Evolutionary conservation across 64 coral and sea anemone genomes (phyloP).

Genomic region (Dendrophyllia cribrosa): DNA sequence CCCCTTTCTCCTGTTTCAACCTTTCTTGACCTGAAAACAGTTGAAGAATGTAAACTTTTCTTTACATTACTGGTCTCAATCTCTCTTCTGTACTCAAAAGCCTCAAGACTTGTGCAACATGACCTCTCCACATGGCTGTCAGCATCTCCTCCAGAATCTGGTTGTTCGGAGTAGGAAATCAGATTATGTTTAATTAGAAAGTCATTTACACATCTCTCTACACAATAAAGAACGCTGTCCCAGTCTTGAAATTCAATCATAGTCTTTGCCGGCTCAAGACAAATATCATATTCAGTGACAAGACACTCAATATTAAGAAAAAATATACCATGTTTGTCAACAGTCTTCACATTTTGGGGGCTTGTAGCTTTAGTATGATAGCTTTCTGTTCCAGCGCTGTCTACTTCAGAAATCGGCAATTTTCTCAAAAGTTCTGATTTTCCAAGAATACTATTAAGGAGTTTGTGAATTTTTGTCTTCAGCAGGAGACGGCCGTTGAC

Average conservation of each 20-base stretch:
- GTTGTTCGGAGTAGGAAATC: background rate
- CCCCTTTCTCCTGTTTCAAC: background rate
- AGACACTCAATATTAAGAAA: slow-evolving; percentile 81
- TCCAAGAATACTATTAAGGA: slow-evolving; percentile 70
- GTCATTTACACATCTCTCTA: slow-evolving; percentile 71
- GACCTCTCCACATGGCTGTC: background rate
- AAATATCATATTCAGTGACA: slow-evolving; percentile 85
- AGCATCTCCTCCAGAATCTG: slow-evolving; percentile 16
- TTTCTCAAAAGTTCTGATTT: slow-evolving; percentile 72
- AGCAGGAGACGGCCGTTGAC: slow-evolving; percentile 85
- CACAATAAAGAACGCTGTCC: slow-evolving; percentile 74
- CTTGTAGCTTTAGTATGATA: slow-evolving; percentile 29
- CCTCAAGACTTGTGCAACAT: background rate
- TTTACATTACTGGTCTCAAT: slow-evolving; percentile 77
- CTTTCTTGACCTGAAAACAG: slow-evolving; percentile 55
- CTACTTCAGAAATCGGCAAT: background rate
- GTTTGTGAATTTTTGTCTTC: slow-evolving; percentile 94
- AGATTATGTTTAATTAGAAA: slow-evolving; percentile 72
- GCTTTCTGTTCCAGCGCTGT: background rate
- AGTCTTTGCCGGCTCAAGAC: slow-evolving; percentile 91
- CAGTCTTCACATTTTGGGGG: slow-evolving; percentile 3
- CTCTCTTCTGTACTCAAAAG: slow-evolving; percentile 40
- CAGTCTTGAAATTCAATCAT: slow-evolving; percentile 96
- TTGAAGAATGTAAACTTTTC: slow-evolving; percentile 88
- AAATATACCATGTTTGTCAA: slow-evolving; percentile 86